phyloP scores from a whole-genome alignment of 2,888 invertebrate genomes.

The Pyrrhosoma nymphula region DNA sequence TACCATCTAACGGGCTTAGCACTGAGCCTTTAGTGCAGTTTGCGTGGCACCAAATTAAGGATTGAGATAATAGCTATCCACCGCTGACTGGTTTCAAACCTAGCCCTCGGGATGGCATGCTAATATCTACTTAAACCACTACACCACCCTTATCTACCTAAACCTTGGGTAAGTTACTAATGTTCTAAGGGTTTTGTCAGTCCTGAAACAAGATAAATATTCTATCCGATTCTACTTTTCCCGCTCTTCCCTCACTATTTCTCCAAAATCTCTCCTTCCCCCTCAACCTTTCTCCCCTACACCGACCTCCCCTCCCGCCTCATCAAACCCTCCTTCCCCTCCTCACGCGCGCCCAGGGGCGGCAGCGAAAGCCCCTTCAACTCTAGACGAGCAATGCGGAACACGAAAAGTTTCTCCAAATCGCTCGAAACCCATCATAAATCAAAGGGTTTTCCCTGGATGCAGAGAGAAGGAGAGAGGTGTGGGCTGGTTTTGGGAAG shows the following conservation, averaged over 20 bases:
- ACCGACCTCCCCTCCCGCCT: not conserved
- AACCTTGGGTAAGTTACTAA: too few species aligned
- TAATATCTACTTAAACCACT: too few species aligned
- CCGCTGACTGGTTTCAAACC: too few species aligned
- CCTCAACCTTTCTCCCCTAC: not conserved
- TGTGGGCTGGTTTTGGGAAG: not conserved
- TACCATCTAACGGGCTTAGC: too few species aligned
- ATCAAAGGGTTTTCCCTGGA: constrained; percentile 39
- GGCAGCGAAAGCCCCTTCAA: constrained; percentile 36
- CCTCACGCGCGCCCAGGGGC: not conserved
- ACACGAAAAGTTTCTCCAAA: constrained; percentile 35
- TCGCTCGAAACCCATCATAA: constrained; percentile 35
- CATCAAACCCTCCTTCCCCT: not conserved
- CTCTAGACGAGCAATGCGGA: constrained; percentile 39
- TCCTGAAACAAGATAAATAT: not conserved
- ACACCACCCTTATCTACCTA: too few species aligned
- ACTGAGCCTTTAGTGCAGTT: too few species aligned
- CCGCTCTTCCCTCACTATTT: not conserved
- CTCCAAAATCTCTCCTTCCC: not conserved
- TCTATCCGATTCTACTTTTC: not conserved
- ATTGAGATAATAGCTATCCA: too few species aligned
- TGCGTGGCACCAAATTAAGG: too few species aligned
- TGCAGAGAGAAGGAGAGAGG: not conserved
- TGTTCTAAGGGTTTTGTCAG: too few species aligned
- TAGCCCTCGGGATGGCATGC: too few species aligned